These are phyloP conservation scores for Dasypus novemcinctus DNA, from an alignment of 2,113 vertebrate genomes.

Conservation along the genomic window DNA sequence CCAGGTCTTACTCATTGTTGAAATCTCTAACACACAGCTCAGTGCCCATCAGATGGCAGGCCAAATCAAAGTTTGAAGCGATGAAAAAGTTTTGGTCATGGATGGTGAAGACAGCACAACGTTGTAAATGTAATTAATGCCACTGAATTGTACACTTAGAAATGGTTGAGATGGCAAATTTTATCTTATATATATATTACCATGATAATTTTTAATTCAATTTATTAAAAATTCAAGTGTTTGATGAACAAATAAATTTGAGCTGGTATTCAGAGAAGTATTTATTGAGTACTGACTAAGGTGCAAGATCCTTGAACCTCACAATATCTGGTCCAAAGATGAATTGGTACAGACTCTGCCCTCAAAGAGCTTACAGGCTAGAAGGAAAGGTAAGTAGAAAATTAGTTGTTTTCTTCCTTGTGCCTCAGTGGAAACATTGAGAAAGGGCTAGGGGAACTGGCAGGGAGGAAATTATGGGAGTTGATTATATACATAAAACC, in stretches of 20 bases:
- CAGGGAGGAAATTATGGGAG: neutral
- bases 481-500: neutral
- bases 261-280: neutral
- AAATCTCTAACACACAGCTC: neutral
- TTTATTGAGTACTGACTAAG: neutral
- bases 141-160: no score
- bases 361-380: neutral
- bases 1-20: neutral
- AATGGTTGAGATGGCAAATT: no score
- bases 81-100: no score
- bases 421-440: neutral
- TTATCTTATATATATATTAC: no score
- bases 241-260: constrained; percentile 42
- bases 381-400: neutral
- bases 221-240: neutral
- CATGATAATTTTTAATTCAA: no score
- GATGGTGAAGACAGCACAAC: no score
- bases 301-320: neutral
- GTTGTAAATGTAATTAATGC: no score
- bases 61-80: neutral
- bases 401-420: neutral
- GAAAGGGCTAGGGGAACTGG: neutral
- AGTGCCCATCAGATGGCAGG: neutral
- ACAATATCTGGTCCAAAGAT: constrained; percentile 7
- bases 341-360: neutral